These are phyloP conservation scores for Anthopleura xanthogrammica DNA, from an alignment of 92 coral and sea anemone species.

Conservation along the genomic window DNA sequence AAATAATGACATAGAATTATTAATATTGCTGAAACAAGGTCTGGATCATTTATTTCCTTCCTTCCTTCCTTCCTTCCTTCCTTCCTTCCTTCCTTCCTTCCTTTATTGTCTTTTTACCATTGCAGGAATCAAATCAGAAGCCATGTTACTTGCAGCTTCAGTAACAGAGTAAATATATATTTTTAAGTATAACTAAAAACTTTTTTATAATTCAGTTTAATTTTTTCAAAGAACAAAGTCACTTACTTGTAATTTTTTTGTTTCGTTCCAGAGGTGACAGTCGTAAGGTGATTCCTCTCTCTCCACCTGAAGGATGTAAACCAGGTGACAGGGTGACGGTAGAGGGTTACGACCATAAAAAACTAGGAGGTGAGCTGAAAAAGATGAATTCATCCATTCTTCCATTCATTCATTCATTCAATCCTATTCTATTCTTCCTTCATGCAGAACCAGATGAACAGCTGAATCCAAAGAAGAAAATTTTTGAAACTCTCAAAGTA, in stretches of 20 bases:
- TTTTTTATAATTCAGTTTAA: too few species aligned
- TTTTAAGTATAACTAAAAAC: not conserved
- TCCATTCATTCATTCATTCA: not conserved
- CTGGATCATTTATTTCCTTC: too few species aligned
- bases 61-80: not conserved
- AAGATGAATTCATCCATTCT: not conserved
- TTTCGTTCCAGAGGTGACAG: conserved; percentile 44
- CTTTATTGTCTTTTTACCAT: not conserved
- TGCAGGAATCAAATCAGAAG: conserved; percentile 86
- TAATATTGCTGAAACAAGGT: too few species aligned
- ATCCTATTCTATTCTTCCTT: not conserved
- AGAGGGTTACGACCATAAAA: conserved; percentile 86
- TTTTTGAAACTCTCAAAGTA: conserved; percentile 92
- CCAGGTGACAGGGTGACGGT: conserved; percentile 91
- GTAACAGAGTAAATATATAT: conserved; percentile 59
- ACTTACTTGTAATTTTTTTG: not conserved
- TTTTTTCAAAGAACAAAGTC: not conserved
- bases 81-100: not conserved
- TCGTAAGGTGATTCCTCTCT: conserved; percentile 72
- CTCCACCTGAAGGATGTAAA: conserved; percentile 84
- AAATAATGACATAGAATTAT: too few species aligned
- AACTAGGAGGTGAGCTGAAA: conserved; percentile 69
- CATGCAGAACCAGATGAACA: conserved; percentile 79
- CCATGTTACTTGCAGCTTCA: conserved; percentile 92
- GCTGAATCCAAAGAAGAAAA: conserved; percentile 90